Conservation (phyloP, 1,140 invertebrate species). For the Leptinotarsa lineolata region DNA sequence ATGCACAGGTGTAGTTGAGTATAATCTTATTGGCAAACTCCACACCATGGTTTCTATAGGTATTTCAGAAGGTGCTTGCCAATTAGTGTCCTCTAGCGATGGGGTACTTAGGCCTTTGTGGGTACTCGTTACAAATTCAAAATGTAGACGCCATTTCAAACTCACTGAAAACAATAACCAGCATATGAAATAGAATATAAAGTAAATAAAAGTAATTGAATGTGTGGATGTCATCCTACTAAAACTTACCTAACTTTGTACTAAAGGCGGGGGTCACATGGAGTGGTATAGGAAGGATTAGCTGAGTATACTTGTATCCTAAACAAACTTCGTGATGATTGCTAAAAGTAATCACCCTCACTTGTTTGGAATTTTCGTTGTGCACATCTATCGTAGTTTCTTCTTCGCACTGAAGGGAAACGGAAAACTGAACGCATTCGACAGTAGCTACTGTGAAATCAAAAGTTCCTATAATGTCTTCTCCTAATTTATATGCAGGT, state of each 20-base stretch:
- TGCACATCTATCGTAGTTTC: constrained; percentile 59
- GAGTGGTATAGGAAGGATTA: constrained; percentile 90
- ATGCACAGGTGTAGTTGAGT: constrained; percentile 85
- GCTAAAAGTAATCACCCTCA: constrained; percentile 67
- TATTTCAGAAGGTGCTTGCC: constrained; percentile 82
- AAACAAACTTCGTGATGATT: constrained; percentile 93
- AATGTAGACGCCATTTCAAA: constrained; percentile 90
- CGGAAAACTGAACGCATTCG: constrained; percentile 91
- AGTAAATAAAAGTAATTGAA: background rate
- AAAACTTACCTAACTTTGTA: constrained; percentile 73
- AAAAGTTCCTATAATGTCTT: constrained; percentile 95
- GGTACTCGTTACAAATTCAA: constrained; percentile 91
- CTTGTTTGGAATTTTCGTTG: constrained; percentile 56
- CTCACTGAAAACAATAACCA: constrained; percentile 66
- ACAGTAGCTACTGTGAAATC: constrained; percentile 91
- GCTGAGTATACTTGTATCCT: constrained; percentile 83
- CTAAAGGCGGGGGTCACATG: constrained; percentile 92
- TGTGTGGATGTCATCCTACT: background rate
- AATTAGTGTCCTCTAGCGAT: constrained; percentile 64
- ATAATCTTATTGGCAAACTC: constrained; percentile 92
- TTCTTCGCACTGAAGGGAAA: constrained; percentile 91
- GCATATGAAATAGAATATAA: background rate
- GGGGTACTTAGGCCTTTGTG: constrained; percentile 62
- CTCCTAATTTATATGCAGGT: constrained; percentile 90
- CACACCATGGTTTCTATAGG: constrained; percentile 97